Evolutionary conservation across 2,797 vertebrate genomes (phyloP), one percentile per base, ranked within the genome.

Genomic region (Sitta carolinensis): DNA sequence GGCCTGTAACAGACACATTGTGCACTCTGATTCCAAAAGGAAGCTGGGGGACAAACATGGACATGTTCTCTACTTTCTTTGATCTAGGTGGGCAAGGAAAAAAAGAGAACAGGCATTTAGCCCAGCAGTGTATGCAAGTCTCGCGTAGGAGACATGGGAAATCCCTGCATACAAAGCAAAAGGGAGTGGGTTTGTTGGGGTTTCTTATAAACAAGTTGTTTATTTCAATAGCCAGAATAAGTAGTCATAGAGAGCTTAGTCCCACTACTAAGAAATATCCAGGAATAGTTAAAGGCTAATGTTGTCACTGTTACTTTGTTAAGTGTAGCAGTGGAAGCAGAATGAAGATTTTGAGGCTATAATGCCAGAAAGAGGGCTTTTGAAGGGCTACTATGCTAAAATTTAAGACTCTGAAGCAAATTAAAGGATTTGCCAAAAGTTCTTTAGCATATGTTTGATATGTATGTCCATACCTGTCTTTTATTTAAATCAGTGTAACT

Each of bases 1-100:
- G 93, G 93, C 62, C 91, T 58, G 62, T 89, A 94, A 95, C 25
- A 93, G 85, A 93, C 88, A 94, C 66, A 92, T 92, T 92, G 74
- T 27, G 67, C 63, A 58, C 94, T 91, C 74, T 64, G 89, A 75
- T 92, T 95, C 90, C 45, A 58, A 95, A 97, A 95, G 57, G 72
- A 93, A 95, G 89, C 73, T n/a, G 10, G 74, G 77, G 50, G 52
- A 30, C 87, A 95, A 93, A 84, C 29, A 62, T 3, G 43, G 72
- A n/a, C 78, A 74, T 76, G 4, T 76, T 84, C 92, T 73, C 30
- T 42, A 14, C 45, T 26, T 69, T 64, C 75, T 96, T 94, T 84
- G 55, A 86, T 86, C 58, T 51, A 89, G 51, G 58, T 45, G 76
- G 29, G 55, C 93, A 95, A 94, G 68, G 61, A 95, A 93, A 95